These are phyloP conservation scores for Pammene fasciana DNA, from an alignment of 2,888 invertebrate genomes.

Conservation along the genomic window DNA sequence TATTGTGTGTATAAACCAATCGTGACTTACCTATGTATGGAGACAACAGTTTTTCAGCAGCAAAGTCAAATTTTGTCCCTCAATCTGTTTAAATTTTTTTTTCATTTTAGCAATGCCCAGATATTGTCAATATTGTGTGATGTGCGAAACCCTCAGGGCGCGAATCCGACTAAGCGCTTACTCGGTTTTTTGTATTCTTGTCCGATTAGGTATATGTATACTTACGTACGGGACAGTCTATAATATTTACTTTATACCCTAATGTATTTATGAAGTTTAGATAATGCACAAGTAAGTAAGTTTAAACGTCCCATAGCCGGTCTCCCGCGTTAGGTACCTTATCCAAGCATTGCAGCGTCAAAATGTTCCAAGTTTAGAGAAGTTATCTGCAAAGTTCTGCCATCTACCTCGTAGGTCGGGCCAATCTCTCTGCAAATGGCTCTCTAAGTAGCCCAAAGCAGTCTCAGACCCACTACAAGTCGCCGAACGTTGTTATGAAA, in stretches of 20 bases:
- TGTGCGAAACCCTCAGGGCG: too few relatives aligned
- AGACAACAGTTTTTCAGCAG: too few relatives aligned
- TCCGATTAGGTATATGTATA: too few relatives aligned
- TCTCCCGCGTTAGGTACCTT: slow-evolving; percentile 78
- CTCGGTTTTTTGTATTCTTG: too few relatives aligned
- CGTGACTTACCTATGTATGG: too few relatives aligned
- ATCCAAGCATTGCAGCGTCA: slow-evolving; percentile 79
- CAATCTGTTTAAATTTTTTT: too few relatives aligned
- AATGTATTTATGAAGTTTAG: slow-evolving; percentile 46
- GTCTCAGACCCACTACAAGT: slow-evolving; percentile 62
- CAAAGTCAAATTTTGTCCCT: too few relatives aligned
- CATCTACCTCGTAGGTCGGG: slow-evolving; percentile 78
- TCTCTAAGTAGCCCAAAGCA: slow-evolving; percentile 76
- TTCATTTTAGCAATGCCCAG: too few relatives aligned
- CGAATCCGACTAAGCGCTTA: too few relatives aligned
- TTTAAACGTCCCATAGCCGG: slow-evolving; percentile 69
- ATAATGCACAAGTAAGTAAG: slow-evolving; percentile 62
- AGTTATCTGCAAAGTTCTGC: slow-evolving; percentile 79
- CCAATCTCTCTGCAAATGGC: slow-evolving; percentile 76
- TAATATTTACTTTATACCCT: neutral
- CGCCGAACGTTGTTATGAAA: slow-evolving; percentile 68
- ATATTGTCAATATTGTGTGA: too few relatives aligned
- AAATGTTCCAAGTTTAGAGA: slow-evolving; percentile 78
- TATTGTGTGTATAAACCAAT: too few relatives aligned
- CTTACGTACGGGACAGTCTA: neutral